Percentiles rank a stretch among this genome's conserved stretches.
Evolutionary conservation across 2,113 vertebrate genomes (phyloP).

Genomic region (Anas platyrhynchos): DNA sequence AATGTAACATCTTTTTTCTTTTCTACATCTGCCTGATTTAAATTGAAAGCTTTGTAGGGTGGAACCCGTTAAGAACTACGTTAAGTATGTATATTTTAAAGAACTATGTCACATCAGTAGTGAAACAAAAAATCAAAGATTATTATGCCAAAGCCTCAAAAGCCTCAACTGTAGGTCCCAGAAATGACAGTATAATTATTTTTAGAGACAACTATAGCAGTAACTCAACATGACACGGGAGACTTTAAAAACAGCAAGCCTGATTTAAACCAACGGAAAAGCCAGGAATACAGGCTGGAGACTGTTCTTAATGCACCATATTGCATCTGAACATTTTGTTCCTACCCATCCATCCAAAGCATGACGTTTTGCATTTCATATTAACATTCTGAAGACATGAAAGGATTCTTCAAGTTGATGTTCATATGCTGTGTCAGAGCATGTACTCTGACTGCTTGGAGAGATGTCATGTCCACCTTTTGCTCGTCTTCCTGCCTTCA

Average conservation of each 20-base stretch:
- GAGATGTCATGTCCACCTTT: conserved; percentile 14
- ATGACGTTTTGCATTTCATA: conserved; percentile 68
- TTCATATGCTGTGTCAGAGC: conserved; percentile 60
- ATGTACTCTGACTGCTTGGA: neutral
- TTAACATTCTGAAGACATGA: conserved; percentile 69
- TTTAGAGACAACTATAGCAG: conserved; percentile 57
- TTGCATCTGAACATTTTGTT: conserved; percentile 69
- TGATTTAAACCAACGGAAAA: conserved; percentile 60
- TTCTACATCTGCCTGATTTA: neutral
- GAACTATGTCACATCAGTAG: neutral
- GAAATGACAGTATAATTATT: conserved; percentile 60
- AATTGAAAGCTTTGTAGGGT: neutral
- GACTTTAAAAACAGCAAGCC: conserved; percentile 52
- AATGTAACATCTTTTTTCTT: neutral
- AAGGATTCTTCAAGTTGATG: conserved; percentile 43
- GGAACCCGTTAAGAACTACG: neutral
- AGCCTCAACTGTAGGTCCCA: neutral
- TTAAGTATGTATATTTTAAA: neutral
- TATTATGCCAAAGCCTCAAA: conserved; percentile 1
- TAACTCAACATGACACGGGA: conserved; percentile 45
- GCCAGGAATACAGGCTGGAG: conserved; percentile 64
- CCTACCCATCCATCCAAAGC: conserved; percentile 59
- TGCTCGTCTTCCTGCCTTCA: neutral
- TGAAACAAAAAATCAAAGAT: neutral
- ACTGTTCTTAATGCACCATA: conserved; percentile 63